Evolutionary conservation across 53 echinoderm and acorn worm genomes (phyloP).

Genomic region (Echinarachnius parma): DNA sequence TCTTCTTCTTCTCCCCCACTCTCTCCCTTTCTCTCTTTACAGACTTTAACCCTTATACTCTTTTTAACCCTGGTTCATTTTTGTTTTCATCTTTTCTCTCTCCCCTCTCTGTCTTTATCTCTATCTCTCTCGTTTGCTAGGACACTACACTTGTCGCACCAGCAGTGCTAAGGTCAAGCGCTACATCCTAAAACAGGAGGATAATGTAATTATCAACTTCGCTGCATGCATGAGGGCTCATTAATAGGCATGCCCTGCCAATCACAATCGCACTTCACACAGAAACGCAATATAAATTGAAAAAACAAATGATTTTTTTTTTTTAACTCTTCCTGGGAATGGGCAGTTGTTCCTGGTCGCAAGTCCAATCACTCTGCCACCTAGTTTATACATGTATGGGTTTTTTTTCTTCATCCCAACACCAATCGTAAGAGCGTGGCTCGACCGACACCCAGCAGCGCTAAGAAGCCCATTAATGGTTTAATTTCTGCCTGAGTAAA

Average conservation of each 20-base stretch:
- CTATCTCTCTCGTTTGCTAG: background rate
- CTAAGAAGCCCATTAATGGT: slow-evolving; percentile 37
- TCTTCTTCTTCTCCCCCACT: background rate
- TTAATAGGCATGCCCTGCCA: slow-evolving; percentile 41
- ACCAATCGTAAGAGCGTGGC: too few relatives aligned
- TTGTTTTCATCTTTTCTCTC: background rate
- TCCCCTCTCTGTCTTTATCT: background rate
- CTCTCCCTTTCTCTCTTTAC: background rate
- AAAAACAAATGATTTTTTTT: too few relatives aligned
- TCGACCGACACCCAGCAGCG: too few relatives aligned
- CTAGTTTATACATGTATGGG: too few relatives aligned
- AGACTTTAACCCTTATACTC: too few relatives aligned
- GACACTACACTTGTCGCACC: background rate
- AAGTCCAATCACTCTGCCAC: too few relatives aligned
- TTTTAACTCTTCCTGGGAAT: too few relatives aligned
- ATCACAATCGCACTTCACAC: slow-evolving; percentile 26
- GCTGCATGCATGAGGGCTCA: slow-evolving; percentile 11
- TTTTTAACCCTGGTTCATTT: background rate
- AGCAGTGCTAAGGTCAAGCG: slow-evolving; percentile 15
- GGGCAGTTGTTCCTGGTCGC: too few relatives aligned
- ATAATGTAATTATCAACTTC: slow-evolving; percentile 24
- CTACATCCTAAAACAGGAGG: slow-evolving; percentile 7
- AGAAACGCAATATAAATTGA: too few relatives aligned
- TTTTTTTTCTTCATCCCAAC: too few relatives aligned
- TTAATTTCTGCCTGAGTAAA: slow-evolving; percentile 40